These are phyloP conservation scores for Balaeniceps rex DNA, from an alignment of 2,113 vertebrate species.

Conservation along the genomic window DNA sequence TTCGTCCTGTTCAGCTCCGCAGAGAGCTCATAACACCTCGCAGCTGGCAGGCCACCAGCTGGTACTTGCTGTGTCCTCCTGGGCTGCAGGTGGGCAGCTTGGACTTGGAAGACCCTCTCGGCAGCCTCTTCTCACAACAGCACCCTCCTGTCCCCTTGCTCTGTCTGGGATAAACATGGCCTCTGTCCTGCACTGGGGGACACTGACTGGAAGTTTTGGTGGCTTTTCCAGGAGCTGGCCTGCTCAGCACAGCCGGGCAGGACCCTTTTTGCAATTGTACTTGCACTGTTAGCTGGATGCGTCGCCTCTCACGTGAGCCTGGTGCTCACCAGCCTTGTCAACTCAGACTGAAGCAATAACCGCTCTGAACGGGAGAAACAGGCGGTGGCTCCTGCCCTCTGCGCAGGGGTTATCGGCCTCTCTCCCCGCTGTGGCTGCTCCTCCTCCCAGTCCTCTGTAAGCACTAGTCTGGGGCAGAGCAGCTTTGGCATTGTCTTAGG, in stretches of 20 bases:
- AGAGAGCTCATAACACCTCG: constrained; percentile 53
- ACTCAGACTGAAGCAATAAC: neutral
- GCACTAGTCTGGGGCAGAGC: neutral
- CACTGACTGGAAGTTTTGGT: neutral
- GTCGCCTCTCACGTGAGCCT: neutral
- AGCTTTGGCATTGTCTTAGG: neutral
- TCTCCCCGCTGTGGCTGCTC: neutral
- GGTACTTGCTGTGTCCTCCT: neutral
- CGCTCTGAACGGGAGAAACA: neutral
- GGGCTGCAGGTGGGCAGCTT: neutral
- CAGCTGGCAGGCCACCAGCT: neutral
- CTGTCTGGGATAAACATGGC: neutral
- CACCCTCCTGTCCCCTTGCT: neutral
- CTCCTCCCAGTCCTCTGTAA: neutral
- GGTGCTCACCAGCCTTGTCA: neutral
- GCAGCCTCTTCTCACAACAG: neutral
- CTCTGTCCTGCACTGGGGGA: neutral
- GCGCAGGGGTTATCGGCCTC: neutral
- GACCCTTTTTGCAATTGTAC: neutral
- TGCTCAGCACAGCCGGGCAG: neutral
- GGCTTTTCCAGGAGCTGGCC: neutral
- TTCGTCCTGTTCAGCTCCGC: constrained; percentile 84
- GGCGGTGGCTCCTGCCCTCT: neutral
- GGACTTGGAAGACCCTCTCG: neutral
- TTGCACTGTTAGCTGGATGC: neutral